These are phyloP conservation scores for Noctua comes DNA, from an alignment of 2,888 invertebrate species.

Conservation along the genomic window DNA sequence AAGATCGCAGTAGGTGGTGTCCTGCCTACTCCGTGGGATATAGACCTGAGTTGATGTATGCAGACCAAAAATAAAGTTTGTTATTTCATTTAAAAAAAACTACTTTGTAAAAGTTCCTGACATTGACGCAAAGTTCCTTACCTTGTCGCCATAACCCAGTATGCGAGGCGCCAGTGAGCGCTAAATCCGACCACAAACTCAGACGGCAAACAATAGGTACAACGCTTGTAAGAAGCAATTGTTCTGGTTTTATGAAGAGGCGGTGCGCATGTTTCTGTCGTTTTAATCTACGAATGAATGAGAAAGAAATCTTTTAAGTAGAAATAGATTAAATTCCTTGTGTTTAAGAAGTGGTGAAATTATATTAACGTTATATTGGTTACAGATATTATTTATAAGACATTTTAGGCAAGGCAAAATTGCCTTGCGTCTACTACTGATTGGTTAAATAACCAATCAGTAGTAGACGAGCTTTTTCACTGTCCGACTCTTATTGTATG, in stretches of 20 bases:
- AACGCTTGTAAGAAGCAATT: constrained; percentile 20
- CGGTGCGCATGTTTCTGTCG: background rate
- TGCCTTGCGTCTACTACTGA: too few relatives aligned
- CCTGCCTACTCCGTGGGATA: background rate
- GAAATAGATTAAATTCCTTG: background rate
- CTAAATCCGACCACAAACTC: constrained; percentile 26
- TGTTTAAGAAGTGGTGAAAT: background rate
- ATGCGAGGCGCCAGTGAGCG: background rate
- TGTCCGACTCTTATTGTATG: background rate
- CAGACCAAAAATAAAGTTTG: background rate
- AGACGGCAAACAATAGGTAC: constrained; percentile 9
- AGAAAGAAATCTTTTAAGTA: too few relatives aligned
- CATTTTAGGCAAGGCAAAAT: background rate
- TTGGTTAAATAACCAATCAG: background rate
- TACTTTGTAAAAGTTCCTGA: constrained; percentile 10
- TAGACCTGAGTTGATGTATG: background rate
- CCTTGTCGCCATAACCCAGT: background rate
- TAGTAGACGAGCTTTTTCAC: background rate
- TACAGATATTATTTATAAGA: background rate
- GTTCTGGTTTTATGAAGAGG: constrained; percentile 9
- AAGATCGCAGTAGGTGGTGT: background rate
- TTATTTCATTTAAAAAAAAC: background rate
- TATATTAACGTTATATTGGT: background rate
- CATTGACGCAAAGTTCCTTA: background rate
- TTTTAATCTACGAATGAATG: constrained; percentile 21